Base-by-base conservation (phyloP, 64 coral and sea anemone genomes). In the Stichodactyla helianthus region DNA sequence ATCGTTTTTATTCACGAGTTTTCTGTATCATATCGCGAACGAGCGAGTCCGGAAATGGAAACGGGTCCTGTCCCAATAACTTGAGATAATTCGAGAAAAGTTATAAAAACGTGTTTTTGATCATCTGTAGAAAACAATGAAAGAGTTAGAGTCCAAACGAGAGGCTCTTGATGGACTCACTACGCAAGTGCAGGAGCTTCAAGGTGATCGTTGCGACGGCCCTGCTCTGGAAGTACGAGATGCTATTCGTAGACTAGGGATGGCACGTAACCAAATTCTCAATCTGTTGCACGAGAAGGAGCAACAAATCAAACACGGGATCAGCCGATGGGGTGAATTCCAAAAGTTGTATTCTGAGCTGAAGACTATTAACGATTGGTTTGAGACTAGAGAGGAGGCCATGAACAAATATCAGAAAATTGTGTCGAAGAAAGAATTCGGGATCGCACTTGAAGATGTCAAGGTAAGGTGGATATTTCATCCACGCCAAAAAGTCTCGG, bases 371-470 rank as follows among this genome's bases (percentile, higher is more conserved):
- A 95, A 95, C 50, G 79, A 89, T 17, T 95, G 94, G 94, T 95
- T 95, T 71, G 94, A 89, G 59, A 51, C 82, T 13, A 81, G 87
- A 14, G 94, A 95, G 60, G 84, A 77, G 5, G 88, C 94, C 15
- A 86, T 95, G 91, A 87, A 50, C 18, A 88, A 83, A 62, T 95
- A 92, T 35, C 94, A 92, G 56, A 92, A 86, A 27, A 95, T 95
- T 92, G 94, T 95, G 5, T 91, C 94, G 18, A 86, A 90, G 77
- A 87, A 83, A 61, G 91, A 93, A 51, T 95, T 95, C 14, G 91
- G 87, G 16, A 95, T 95, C 62, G 94, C 94, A 27, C 70, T 95
- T 51, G 91, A 95, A 82, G 94, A 95, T 84, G 94, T 95, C 5
- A 95, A 95, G 94, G 94, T 95, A 57, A 84, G 25, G 26, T 44